Percentiles rank a stretch among this genome's conserved stretches.
Evolutionary conservation across 1,140 invertebrate genomes (phyloP).

Genomic region (Scylla paramamosain): DNA sequence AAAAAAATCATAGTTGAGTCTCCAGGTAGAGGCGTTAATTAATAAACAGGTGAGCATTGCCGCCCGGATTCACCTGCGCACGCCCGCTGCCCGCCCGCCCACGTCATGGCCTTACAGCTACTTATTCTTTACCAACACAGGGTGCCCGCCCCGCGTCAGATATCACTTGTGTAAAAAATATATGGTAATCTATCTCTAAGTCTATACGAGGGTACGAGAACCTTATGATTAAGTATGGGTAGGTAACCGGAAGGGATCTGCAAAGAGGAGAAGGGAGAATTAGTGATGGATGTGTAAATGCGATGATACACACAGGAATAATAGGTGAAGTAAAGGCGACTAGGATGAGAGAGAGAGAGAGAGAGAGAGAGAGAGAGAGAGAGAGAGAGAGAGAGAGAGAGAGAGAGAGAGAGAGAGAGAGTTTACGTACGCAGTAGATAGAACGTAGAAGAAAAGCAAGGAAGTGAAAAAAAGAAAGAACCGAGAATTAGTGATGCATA

Average conservation of each 20-base stretch:
- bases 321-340: too few relatives aligned
- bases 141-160: slow-evolving; percentile 55
- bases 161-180: slow-evolving; percentile 63
- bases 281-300: too few relatives aligned
- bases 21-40: too few relatives aligned
- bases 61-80: background rate
- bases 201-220: background rate
- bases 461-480: too few relatives aligned
- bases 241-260: too few relatives aligned
- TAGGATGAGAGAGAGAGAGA: background rate
- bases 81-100: slow-evolving; percentile 17
- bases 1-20: background rate
- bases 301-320: background rate
- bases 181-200: background rate
- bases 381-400: background rate
- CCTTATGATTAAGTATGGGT: too few relatives aligned
- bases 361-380: background rate
- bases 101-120: background rate
- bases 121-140: background rate
- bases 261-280: too few relatives aligned
- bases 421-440: background rate
- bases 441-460: background rate
- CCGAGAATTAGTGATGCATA: too few relatives aligned
- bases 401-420: background rate
- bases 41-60: background rate